phyloP scores from a whole-genome alignment of 1,140 invertebrate genomes.

The Bombus haemorrhoidalis region DNA sequence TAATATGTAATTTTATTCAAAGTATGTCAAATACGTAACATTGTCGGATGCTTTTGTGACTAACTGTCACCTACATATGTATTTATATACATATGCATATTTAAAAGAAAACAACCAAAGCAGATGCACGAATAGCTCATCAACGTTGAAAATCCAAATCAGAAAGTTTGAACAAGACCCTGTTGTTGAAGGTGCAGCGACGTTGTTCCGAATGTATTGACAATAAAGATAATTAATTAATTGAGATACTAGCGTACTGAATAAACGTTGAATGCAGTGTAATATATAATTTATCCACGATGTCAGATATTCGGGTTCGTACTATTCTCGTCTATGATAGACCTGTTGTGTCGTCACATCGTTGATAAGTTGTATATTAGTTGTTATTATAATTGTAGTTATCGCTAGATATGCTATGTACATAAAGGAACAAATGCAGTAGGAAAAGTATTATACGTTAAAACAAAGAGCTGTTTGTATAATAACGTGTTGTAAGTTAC shows the following conservation, averaged over 20 bases:
- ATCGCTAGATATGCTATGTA: conserved; percentile 80
- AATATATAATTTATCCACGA: conserved; percentile 67
- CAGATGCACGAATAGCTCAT: background rate
- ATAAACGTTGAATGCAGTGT: conserved; percentile 58
- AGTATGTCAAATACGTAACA: background rate
- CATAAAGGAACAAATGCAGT: conserved; percentile 76
- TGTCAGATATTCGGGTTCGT: conserved; percentile 8
- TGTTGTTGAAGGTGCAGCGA: conserved; percentile 68
- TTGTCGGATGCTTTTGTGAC: background rate
- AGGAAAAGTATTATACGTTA: conserved; percentile 70
- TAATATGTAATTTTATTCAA: background rate
- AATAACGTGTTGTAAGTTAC: conserved; percentile 77
- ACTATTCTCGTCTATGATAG: no score
- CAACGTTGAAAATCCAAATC: background rate
- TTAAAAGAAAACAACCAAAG: background rate
- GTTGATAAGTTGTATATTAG: conserved; percentile 63
- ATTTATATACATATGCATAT: background rate
- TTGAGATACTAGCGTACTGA: conserved; percentile 57
- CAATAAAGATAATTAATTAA: conserved; percentile 75
- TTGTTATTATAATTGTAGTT: conserved; percentile 75
- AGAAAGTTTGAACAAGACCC: background rate
- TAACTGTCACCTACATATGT: background rate
- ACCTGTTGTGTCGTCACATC: conserved; percentile 15
- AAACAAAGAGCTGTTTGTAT: conserved; percentile 69
- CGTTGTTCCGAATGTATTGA: conserved; percentile 81